Percentiles rank a stretch among this genome's conserved stretches.
Evolutionary conservation across 2,797 vertebrate species (phyloP).

Genomic region (Poecilia gillii): DNA sequence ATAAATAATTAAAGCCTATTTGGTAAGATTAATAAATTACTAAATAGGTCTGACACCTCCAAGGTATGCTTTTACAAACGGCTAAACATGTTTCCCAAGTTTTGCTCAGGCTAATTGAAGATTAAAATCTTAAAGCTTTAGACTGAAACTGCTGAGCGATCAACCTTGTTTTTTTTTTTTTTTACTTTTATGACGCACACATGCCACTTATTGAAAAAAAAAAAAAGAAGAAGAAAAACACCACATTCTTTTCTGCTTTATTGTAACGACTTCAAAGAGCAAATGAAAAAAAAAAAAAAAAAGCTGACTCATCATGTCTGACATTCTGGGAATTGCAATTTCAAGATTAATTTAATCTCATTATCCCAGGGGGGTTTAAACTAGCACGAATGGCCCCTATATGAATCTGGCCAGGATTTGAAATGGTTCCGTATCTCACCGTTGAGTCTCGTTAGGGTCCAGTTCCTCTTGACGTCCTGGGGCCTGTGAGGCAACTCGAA

Average conservation of each 20-base stretch:
- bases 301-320: slow-evolving; percentile 9
- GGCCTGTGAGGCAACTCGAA: slow-evolving; percentile 91
- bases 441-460: slow-evolving; percentile 93
- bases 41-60: slow-evolving; percentile 30
- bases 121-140: slow-evolving; percentile 22
- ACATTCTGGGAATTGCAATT: slow-evolving; percentile 21
- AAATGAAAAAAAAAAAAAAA: slow-evolving; percentile 1
- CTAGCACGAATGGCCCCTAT: background rate
- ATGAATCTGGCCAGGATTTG: slow-evolving; percentile 6
- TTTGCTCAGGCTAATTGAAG: slow-evolving; percentile 9
- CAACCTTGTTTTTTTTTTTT: slow-evolving; percentile 1
- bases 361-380: slow-evolving; percentile 1
- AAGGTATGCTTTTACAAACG: slow-evolving; percentile 6
- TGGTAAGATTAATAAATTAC: slow-evolving; percentile 38
- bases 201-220: background rate
- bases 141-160: slow-evolving; percentile 1
- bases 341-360: slow-evolving; percentile 26
- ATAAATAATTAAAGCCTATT: slow-evolving; percentile 69
- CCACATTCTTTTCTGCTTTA: background rate
- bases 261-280: background rate
- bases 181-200: background rate
- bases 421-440: slow-evolving; percentile 77
- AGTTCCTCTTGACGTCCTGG: slow-evolving; percentile 89
- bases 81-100: slow-evolving; percentile 3
- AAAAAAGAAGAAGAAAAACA: background rate